Percentiles rank a stretch among this genome's conserved stretches.
Conservation (phyloP, 2,113 vertebrate genomes). For the Hiodon alosoides region DNA sequence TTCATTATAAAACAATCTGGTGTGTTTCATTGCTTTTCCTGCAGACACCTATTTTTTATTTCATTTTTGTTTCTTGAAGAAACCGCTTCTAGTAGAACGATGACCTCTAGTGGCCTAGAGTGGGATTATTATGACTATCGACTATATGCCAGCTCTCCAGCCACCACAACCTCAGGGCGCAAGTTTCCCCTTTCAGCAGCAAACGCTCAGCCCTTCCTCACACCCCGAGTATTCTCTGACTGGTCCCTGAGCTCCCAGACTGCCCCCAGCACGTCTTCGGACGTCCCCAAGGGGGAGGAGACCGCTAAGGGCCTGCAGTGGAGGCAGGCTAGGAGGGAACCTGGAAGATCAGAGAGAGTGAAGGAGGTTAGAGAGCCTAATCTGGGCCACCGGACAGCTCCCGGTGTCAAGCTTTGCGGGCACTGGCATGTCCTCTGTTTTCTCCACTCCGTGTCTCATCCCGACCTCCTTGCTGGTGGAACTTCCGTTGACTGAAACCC, state of each 20-base stretch:
- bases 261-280: constrained; percentile 53
- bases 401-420: neutral
- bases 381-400: constrained; percentile 30
- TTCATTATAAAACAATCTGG: constrained; percentile 8
- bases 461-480: constrained; percentile 1
- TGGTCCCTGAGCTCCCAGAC: constrained; percentile 71
- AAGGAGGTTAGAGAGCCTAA: constrained; percentile 72
- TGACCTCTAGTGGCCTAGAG: constrained; percentile 79
- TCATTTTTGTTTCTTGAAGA: constrained; percentile 8
- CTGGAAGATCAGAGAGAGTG: constrained; percentile 74
- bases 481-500: no score
- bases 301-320: constrained; percentile 69
- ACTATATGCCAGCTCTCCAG: constrained; percentile 61
- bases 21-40: constrained; percentile 22
- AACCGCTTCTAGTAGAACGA: constrained; percentile 59
- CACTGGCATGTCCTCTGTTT: neutral
- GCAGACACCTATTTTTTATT: neutral
- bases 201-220: constrained; percentile 53
- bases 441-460: neutral
- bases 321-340: constrained; percentile 69
- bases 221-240: constrained; percentile 59
- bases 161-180: constrained; percentile 56
- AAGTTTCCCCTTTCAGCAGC: constrained; percentile 54
- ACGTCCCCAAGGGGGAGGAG: constrained; percentile 58
- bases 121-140: constrained; percentile 79